A percentile compares a stretch with the other conserved stretches of the same genome.
These are phyloP conservation scores for Bubo blakistoni DNA, from an alignment of 2,113 vertebrate species.

Conservation along the genomic window DNA sequence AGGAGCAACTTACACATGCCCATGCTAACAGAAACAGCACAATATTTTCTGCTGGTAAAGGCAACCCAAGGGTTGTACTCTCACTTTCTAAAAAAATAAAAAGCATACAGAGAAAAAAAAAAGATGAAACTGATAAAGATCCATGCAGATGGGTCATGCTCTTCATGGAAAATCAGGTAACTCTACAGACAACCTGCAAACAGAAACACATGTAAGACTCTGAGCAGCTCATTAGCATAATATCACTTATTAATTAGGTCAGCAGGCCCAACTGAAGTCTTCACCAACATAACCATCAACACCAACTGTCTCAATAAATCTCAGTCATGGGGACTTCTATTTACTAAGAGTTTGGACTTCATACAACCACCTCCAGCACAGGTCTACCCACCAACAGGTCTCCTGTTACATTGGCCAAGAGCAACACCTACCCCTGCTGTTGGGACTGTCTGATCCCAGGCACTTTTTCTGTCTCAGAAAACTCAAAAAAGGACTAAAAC, in stretches of 20 bases:
- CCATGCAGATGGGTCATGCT: not conserved
- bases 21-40: not conserved
- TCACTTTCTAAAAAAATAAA: not conserved
- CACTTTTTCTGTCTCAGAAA: not conserved
- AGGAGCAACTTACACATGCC: not conserved
- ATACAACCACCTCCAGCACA: not conserved
- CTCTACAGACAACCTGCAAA: slow-evolving; percentile 13
- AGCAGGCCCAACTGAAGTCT: not conserved
- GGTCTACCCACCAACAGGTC: not conserved
- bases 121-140: not conserved
- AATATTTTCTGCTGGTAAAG: not conserved
- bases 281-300: not conserved
- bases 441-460: not conserved
- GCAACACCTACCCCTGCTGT: not conserved
- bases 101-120: not conserved
- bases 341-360: not conserved
- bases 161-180: not conserved
- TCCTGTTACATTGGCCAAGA: not conserved
- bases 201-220: not conserved
- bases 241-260: not conserved
- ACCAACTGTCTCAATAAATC: not conserved
- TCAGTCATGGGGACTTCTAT: not conserved
- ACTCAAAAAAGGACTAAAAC: not conserved
- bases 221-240: not conserved
- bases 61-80: not conserved